Percentiles rank a stretch among this genome's conserved stretches.
Evolutionary conservation across 2,113 vertebrate species (phyloP).

Genomic region (Equus przewalskii): DNA sequence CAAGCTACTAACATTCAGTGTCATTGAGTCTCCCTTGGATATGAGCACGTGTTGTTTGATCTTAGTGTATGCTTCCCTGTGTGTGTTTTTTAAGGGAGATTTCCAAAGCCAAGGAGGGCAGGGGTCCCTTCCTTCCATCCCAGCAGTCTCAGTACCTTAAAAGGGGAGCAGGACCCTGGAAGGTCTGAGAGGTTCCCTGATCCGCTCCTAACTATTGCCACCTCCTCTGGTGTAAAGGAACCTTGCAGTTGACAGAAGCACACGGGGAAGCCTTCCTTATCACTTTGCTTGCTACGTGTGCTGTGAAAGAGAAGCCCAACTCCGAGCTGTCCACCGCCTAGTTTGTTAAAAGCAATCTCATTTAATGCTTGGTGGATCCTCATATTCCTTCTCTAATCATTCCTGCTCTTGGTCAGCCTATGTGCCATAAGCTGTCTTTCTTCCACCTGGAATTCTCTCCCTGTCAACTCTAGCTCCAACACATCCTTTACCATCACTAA

Average conservation of each 20-base stretch:
- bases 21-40: neutral
- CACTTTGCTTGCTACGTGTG: fast-evolving
- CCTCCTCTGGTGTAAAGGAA: neutral
- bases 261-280: neutral
- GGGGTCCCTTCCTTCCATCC: neutral
- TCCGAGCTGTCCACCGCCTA: neutral
- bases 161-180: neutral
- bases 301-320: neutral
- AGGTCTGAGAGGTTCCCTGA: too few species aligned
- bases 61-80: neutral
- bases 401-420: neutral
- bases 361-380: too few species aligned
- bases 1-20: neutral
- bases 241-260: neutral
- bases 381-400: fast-evolving
- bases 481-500: neutral
- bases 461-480: fast-evolving
- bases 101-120: neutral
- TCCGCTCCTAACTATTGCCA: neutral
- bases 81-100: neutral
- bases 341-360: neutral
- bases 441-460: neutral
- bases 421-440: fast-evolving
- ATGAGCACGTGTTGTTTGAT: neutral
- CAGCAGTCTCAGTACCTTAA: neutral